Evolutionary conservation across 2,888 invertebrate species (phyloP).

Genomic region (Eretmocerus hayati): DNA sequence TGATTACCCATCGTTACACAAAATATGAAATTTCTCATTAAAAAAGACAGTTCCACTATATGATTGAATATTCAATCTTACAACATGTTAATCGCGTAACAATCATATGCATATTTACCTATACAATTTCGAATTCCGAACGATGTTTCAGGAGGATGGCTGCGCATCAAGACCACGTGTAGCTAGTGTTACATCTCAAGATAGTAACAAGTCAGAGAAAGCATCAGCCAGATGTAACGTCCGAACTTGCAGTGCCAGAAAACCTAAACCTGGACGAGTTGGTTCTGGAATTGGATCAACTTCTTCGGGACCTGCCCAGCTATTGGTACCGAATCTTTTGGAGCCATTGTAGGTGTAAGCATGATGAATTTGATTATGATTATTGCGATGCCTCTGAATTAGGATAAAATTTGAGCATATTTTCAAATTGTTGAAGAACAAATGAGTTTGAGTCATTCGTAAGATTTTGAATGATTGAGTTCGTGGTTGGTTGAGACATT

Average conservation of each 20-base stretch:
- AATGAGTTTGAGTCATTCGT: no score
- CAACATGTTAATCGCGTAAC: not conserved
- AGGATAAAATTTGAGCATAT: no score
- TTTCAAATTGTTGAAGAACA: no score
- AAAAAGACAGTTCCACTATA: no score
- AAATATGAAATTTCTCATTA: no score
- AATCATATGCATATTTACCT: not conserved
- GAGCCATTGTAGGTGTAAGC: conserved; percentile 43
- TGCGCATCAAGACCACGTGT: conserved; percentile 35
- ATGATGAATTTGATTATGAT: no score
- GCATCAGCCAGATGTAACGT: conserved; percentile 37
- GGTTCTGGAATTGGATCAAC: conserved; percentile 37
- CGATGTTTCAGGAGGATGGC: conserved; percentile 17
- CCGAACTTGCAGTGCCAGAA: conserved; percentile 37
- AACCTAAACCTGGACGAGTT: no score
- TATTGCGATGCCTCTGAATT: no score
- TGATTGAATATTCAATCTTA: no score
- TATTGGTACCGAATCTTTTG: conserved; percentile 41
- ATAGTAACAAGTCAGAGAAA: conserved; percentile 44
- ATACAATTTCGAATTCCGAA: not conserved
- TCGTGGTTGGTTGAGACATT: no score
- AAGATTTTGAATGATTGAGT: no score
- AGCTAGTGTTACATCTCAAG: conserved; percentile 42
- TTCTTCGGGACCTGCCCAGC: conserved; percentile 37
- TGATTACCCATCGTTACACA: no score